Base-by-base conservation (phyloP, 2,797 vertebrate genomes). In the Cossypha niveicapilla region DNA sequence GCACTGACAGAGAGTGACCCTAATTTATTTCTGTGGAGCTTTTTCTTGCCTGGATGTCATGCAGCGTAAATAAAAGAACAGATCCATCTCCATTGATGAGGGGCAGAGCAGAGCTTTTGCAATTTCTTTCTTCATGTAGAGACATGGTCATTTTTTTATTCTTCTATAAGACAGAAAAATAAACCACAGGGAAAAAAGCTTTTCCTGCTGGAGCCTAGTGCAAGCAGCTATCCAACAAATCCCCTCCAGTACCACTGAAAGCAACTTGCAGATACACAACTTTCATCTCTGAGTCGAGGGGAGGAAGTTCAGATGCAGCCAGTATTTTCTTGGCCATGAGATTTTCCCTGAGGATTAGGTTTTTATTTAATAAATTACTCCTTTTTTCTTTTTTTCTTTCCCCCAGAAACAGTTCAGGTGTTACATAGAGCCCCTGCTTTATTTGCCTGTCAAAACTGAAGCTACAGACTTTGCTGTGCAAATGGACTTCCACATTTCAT, bases 1-100 rank as follows among this genome's bases (percentile, higher is more conserved):
- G 24, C 48, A 25, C 62, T 74, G 51, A 35, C 51, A 85, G 57
- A 34, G 76, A 73, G 56, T 68, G 75, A 73, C 62, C 83, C 50
- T 92, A 21, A 88, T 90, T 93, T 91, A 65, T 92, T 90, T 91
- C 86, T 84, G 62, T 68, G 42, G 48, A 75, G 47, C 51, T 80
- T 76, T 16, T 68, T 30, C 32, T 63, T 91, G 85, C 65, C 50
- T 77, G 39, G 39, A 27, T 87, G 42, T 62, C 80, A 67, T 53
- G 57, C 28, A 61, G 51, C 18, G 65, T 93, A 89, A 96, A 94
- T 94, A 95, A 87, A 96, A 95, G 68, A 91, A 87, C 72, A 87
- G 57, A 67, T 79, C 67, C 19, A 2, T 70, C 66, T 87, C 47
- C 47, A 57, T 50, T 92, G 62, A 77, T 6, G 50, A 93, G 72